phyloP scores from a whole-genome alignment of 1,140 invertebrate genomes.

The Drosophila dunni region DNA sequence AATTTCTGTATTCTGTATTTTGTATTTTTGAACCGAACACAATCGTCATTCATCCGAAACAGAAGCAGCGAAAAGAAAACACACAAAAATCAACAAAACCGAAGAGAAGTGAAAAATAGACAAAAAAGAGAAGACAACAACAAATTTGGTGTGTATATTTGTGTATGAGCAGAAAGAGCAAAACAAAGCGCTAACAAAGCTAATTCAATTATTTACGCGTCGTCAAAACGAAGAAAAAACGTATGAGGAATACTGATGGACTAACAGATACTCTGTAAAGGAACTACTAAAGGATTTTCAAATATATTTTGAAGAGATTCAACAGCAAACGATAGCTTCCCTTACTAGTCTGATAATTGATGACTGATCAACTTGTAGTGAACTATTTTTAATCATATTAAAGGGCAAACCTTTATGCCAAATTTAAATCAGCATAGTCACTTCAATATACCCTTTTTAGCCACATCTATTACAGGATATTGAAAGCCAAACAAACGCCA shows the following conservation, averaged over 20 bases:
- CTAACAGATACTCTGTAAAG: conserved; percentile 4
- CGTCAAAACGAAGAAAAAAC: conserved; percentile 46
- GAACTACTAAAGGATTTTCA: too few relatives aligned
- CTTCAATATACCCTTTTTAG: neutral
- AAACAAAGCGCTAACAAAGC: conserved; percentile 66
- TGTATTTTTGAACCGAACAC: conserved; percentile 12
- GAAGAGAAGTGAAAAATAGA: too few relatives aligned
- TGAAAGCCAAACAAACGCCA: conserved; percentile 10
- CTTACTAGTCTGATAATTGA: too few relatives aligned
- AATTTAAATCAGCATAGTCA: too few relatives aligned
- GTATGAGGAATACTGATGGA: neutral
- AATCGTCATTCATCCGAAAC: conserved; percentile 25
- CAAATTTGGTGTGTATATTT: conserved; percentile 23
- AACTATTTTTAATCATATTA: too few relatives aligned
- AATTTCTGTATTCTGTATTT: conserved; percentile 27
- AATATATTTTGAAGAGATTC: too few relatives aligned
- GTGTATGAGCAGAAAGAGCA: conserved; percentile 34
- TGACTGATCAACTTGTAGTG: too few relatives aligned
- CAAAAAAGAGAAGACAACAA: neutral
- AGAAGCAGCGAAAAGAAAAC: conserved; percentile 6
- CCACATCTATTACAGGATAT: neutral
- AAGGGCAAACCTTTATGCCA: too few relatives aligned
- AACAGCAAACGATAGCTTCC: too few relatives aligned
- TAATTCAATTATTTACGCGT: conserved; percentile 74
- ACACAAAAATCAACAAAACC: conserved; percentile 7